A percentile compares a stretch with the other conserved stretches of the same genome.
Conservation (phyloP, 2,113 vertebrate species). For the Alosa alosa region DNA sequence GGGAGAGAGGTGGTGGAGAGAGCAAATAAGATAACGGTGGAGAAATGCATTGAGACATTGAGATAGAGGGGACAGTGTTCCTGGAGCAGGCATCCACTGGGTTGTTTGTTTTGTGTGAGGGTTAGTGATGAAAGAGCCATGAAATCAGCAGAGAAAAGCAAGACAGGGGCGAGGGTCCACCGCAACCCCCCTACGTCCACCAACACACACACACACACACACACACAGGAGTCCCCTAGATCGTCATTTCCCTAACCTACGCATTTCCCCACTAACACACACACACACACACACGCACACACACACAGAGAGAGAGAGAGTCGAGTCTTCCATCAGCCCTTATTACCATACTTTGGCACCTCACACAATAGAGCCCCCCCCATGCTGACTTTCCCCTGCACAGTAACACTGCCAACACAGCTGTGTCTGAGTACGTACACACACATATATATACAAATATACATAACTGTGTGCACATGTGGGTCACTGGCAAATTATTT, state of each 20-base stretch:
- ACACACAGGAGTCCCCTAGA: background rate
- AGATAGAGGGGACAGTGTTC: conserved; percentile 65
- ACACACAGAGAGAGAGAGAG: background rate
- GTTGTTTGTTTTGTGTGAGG: conserved; percentile 99
- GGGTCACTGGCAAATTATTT: conserved; percentile 98
- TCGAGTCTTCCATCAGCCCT: conserved; percentile 54
- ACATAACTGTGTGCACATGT: conserved; percentile 60
- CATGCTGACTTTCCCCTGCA: conserved; percentile 68
- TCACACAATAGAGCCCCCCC: conserved; percentile 85
- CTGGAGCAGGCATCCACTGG: conserved; percentile 92
- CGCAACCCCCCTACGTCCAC: conserved; percentile 71
- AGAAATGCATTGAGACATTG: conserved; percentile 57
- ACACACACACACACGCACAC: conserved; percentile 4
- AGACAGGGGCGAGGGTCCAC: conserved; percentile 92
- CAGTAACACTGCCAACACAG: conserved; percentile 72
- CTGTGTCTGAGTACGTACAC: conserved; percentile 76
- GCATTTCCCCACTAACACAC: background rate
- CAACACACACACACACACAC: background rate
- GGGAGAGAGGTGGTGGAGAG: conserved; percentile 24
- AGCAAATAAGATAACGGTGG: conserved; percentile 54
- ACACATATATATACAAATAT: conserved; percentile 73
- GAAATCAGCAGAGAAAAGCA: conserved; percentile 99
- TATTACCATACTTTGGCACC: conserved; percentile 88
- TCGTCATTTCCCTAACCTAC: background rate
- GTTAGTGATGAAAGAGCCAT: conserved; percentile 99